These are phyloP conservation scores for Cyclophora albipunctata DNA, from an alignment of 2,888 invertebrate genomes.

Conservation along the genomic window DNA sequence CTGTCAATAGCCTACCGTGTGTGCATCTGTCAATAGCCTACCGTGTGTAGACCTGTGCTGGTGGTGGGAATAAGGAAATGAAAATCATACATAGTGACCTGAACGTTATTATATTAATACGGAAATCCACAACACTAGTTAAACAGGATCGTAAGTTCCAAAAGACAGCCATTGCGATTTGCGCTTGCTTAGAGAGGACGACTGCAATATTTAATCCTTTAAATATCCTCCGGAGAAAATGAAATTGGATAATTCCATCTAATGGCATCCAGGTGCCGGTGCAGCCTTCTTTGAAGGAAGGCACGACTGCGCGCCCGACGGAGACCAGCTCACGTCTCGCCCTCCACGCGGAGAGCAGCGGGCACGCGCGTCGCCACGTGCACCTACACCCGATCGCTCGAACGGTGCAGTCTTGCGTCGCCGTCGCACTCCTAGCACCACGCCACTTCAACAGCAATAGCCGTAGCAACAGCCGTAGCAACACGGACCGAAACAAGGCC, in stretches of 20 bases:
- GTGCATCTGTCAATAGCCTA: not conserved
- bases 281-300: slow-evolving; percentile 12
- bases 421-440: slow-evolving; percentile 11
- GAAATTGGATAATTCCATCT: not conserved
- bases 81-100: slow-evolving; percentile 18
- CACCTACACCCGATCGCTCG: not conserved
- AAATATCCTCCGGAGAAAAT: not conserved
- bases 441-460: slow-evolving; percentile 17
- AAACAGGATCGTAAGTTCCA: slow-evolving; percentile 7
- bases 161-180: not conserved
- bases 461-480: slow-evolving; percentile 32
- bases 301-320: slow-evolving; percentile 7
- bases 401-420: slow-evolving; percentile 7
- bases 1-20: too few relatives aligned
- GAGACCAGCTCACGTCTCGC: slow-evolving; percentile 10
- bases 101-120: slow-evolving; percentile 30
- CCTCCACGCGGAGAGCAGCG: slow-evolving; percentile 7
- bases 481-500: slow-evolving; percentile 35
- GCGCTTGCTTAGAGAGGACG: slow-evolving; percentile 1
- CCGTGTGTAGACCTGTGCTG: not conserved
- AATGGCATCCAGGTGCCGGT: slow-evolving; percentile 8
- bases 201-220: slow-evolving; percentile 2
- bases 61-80: not conserved
- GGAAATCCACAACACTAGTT: slow-evolving; percentile 25
- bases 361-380: not conserved